Base-by-base conservation (phyloP, 2,888 invertebrate species). In the Diplolepis rosae region DNA sequence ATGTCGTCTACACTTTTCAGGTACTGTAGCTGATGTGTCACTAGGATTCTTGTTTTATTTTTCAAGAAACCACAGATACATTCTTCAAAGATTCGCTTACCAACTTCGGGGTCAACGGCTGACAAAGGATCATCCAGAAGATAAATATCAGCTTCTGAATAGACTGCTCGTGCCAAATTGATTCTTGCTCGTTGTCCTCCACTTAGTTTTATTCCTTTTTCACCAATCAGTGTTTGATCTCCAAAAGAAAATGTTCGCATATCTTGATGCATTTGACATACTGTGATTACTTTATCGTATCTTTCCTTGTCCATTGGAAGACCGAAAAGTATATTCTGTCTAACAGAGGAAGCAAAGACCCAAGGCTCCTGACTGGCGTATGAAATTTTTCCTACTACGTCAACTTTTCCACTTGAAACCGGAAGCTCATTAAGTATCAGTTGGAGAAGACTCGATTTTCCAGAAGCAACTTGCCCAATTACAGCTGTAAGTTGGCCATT, bases 331-430 rank as follows among this genome's bases (percentile, higher is more conserved):
- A 89, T 92, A 83, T 94, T 94, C 75, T 93, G 92, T 66, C 91
- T 88, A 4, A 93, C 89, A 80, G 93, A 90, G 82, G 94, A 93
- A 0, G 93, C 92, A 81, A 94, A 94, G 7, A 94, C 90, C 96
- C 97, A 97, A 0, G 97, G 93, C 80, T 96, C 93, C 83, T 96
- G 96, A 32, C 94, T 92, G 0, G 95, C 94, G 83, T 96, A 97
- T 22, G 93, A 93, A 1, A 94, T 84, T 50, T 89, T 90, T 5
- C 96, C 96, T 32, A 90, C 89, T 0, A 94, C 90, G n/a, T n/a
- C n/a, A n/a, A n/a, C n/a, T n/a, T n/a, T n/a, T n/a, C n/a, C n/a
- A n/a, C n/a, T n/a, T n/a, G n/a, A n/a, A n/a, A n/a, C n/a, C n/a
- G n/a, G n/a, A n/a, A n/a, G n/a, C n/a, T n/a, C n/a, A n/a, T n/a